These are phyloP conservation scores for Scelioninae gen. 2 DNA, from an alignment of 2,888 invertebrate genomes.

Conservation along the genomic window DNA sequence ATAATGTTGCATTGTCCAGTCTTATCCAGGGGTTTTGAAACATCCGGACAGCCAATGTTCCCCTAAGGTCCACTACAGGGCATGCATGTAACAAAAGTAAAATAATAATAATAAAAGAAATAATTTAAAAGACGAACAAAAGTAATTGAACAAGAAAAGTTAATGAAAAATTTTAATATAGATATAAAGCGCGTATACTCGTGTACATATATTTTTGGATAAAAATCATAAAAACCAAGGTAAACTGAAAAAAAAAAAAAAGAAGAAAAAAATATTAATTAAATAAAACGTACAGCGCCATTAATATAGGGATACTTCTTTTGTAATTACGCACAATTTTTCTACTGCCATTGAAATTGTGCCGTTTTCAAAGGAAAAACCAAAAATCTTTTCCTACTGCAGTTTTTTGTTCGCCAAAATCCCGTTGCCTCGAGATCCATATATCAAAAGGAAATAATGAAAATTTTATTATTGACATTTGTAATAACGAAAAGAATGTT, in stretches of 20 bases:
- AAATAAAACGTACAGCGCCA: constrained; percentile 48
- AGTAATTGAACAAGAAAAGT: constrained; percentile 48
- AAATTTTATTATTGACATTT: constrained; percentile 69
- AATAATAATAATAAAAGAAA: constrained; percentile 24
- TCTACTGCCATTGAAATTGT: constrained; percentile 38
- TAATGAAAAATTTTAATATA: constrained; percentile 60
- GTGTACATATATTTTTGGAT: constrained; percentile 72
- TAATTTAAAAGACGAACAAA: constrained; percentile 46
- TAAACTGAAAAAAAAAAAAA: constrained; percentile 30
- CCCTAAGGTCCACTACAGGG: constrained; percentile 58
- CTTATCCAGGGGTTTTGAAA: constrained; percentile 49
- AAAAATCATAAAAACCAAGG: constrained; percentile 59
- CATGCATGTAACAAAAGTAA: constrained; percentile 53
- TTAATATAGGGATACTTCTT: constrained; percentile 46
- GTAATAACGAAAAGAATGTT: constrained; percentile 69
- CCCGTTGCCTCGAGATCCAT: constrained; percentile 45
- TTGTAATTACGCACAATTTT: constrained; percentile 51
- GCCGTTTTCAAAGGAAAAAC: constrained; percentile 31
- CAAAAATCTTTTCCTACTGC: constrained; percentile 25
- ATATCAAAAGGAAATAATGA: constrained; percentile 34
- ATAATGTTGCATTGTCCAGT: constrained; percentile 65
- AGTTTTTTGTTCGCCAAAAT: constrained; percentile 40
- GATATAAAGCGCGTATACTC: constrained; percentile 68
- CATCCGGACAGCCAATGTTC: constrained; percentile 41
- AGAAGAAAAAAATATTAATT: constrained; percentile 12